Base-by-base conservation (phyloP, 2,888 invertebrate genomes). In the Caenorhabditis macrosperma region DNA sequence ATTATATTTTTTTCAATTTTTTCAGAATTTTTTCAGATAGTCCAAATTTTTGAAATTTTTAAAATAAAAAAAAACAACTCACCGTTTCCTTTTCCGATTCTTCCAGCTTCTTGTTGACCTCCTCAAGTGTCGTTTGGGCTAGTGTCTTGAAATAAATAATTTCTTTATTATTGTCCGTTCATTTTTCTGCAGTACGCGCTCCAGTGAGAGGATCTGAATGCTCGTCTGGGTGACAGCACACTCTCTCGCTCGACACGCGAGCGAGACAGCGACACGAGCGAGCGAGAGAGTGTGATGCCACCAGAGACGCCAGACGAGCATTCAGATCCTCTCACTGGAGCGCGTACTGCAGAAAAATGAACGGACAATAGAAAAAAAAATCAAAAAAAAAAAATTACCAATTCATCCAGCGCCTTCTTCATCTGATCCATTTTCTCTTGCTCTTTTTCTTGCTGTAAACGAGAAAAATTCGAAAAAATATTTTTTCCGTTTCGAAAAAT, bases 321-420 rank as follows among this genome's bases (percentile, higher is more conserved):
- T n/a, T n/a, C n/a, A n/a, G n/a, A n/a, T n/a, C n/a, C n/a, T n/a
- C n/a, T n/a, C n/a, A n/a, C n/a, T n/a, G n/a, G n/a, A n/a, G n/a
- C n/a, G n/a, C n/a, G n/a, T n/a, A n/a, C n/a, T n/a, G n/a, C n/a
- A n/a, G n/a, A n/a, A n/a, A n/a, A n/a, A n/a, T n/a, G n/a, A n/a
- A n/a, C n/a, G n/a, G n/a, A n/a, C n/a, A n/a, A n/a, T n/a, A n/a
- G n/a, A n/a, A n/a, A n/a, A n/a, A n/a, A n/a, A 54, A 30, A 22
- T 24, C n/a, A 17, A 46, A 46, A 46, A 46, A 24, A 24, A 7
- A 52, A 9, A 35, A 22, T 67, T 26, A 67, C 69, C 33, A 63
- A 17, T 38, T 71, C 68, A 9, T 81, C 63, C 20, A 83, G 24
- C 48, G 61, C 60, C 38, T 79, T 79, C 26, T 55, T 66, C 48